Evolutionary conservation across 1,140 invertebrate genomes (phyloP).

Genomic region (Drosophila sp.): DNA sequence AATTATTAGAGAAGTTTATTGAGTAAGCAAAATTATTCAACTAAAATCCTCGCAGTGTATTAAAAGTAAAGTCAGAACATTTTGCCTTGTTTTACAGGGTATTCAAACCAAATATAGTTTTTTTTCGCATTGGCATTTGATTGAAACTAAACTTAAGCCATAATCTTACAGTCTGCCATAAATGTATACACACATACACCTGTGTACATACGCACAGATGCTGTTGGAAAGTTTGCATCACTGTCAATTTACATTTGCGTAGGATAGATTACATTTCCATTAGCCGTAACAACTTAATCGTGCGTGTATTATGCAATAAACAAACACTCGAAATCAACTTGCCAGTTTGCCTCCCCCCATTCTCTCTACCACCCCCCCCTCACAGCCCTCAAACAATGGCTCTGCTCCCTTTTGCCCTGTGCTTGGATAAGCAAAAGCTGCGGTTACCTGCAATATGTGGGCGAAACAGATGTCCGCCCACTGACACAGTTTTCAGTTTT

Average conservation of each 20-base stretch:
- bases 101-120: too few relatives aligned
- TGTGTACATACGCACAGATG: not conserved
- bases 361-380: not conserved
- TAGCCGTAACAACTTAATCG: slow-evolving; percentile 47
- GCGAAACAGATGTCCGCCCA: slow-evolving; percentile 4
- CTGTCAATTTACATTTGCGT: slow-evolving; percentile 33
- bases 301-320: slow-evolving; percentile 41
- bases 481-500: slow-evolving; percentile 21
- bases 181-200: not conserved
- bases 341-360: not conserved
- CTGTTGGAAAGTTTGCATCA: slow-evolving; percentile 22
- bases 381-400: too few relatives aligned
- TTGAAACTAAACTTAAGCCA: slow-evolving; percentile 8
- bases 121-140: not conserved
- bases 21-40: too few relatives aligned
- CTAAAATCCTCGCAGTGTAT: not conserved
- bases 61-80: not conserved
- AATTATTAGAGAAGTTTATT: too few relatives aligned
- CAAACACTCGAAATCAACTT: slow-evolving; percentile 20
- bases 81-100: not conserved
- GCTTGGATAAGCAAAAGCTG: slow-evolving; percentile 2
- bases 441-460: slow-evolving; percentile 17
- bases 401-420: not conserved
- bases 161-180: slow-evolving; percentile 4
- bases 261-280: slow-evolving; percentile 41